These are phyloP conservation scores for Trileptium ribeirensis DNA, from an alignment of 2,888 invertebrate genomes.

Conservation along the genomic window DNA sequence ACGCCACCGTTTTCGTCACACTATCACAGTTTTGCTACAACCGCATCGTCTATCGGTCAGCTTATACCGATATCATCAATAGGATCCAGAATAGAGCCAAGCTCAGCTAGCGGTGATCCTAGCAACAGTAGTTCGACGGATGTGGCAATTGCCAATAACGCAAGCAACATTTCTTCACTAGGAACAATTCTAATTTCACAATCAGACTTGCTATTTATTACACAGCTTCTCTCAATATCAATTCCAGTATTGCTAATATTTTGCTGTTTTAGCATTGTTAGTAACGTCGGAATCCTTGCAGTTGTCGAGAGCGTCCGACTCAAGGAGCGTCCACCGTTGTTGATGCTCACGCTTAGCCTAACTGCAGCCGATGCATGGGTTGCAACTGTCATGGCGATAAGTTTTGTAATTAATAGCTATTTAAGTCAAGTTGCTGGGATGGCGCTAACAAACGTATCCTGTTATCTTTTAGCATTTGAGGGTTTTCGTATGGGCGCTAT, in stretches of 20 bases:
- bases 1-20: no score
- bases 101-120: no score
- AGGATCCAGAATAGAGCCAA: no score
- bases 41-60: no score
- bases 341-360: conserved; percentile 60
- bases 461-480: conserved; percentile 47
- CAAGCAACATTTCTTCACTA: no score
- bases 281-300: conserved; percentile 59
- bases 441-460: not conserved
- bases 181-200: no score
- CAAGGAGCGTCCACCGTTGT: conserved; percentile 57
- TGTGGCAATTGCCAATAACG: no score
- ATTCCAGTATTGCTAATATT: conserved; percentile 54
- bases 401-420: conserved; percentile 58
- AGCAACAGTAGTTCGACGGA: no score
- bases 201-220: not conserved
- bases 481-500: conserved; percentile 58
- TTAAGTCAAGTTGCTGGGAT: conserved; percentile 53
- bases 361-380: conserved; percentile 61
- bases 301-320: conserved; percentile 58
- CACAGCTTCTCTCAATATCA: conserved; percentile 41
- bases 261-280: conserved; percentile 57
- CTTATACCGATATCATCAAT: no score
- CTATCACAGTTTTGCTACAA: no score
- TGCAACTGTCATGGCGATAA: conserved; percentile 57